These are phyloP conservation scores for Graphium colonna DNA, from an alignment of 2,888 invertebrate genomes.

Conservation along the genomic window DNA sequence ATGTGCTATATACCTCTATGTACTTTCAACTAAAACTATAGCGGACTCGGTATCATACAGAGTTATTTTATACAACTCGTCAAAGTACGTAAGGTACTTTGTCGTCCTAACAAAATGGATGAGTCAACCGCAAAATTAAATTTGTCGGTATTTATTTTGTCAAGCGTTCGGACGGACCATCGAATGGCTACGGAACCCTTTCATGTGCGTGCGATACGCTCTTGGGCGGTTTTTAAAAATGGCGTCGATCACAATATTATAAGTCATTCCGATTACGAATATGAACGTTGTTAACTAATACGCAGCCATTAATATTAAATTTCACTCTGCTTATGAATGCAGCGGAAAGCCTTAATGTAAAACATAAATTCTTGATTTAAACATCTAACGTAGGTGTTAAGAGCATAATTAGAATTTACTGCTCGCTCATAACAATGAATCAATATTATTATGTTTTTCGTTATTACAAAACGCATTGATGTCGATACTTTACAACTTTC, in stretches of 20 bases:
- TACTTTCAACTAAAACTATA: no score
- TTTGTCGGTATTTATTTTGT: no score
- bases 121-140: no score
- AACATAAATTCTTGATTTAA: background rate
- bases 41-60: no score
- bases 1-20: no score
- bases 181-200: no score
- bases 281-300: background rate
- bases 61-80: no score
- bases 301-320: background rate
- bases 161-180: no score
- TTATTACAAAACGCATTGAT: background rate
- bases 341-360: background rate
- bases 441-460: slow-evolving; percentile 4
- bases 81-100: no score
- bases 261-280: background rate
- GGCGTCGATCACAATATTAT: background rate
- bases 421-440: slow-evolving; percentile 1
- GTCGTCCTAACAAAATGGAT: no score
- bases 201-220: no score
- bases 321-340: background rate
- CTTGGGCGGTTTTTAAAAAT: background rate
- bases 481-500: no score
- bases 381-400: slow-evolving; percentile 1
- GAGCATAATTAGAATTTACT: slow-evolving; percentile 11